Conservation (phyloP, 2,113 vertebrate species). For the Hemichromis elongatus region DNA sequence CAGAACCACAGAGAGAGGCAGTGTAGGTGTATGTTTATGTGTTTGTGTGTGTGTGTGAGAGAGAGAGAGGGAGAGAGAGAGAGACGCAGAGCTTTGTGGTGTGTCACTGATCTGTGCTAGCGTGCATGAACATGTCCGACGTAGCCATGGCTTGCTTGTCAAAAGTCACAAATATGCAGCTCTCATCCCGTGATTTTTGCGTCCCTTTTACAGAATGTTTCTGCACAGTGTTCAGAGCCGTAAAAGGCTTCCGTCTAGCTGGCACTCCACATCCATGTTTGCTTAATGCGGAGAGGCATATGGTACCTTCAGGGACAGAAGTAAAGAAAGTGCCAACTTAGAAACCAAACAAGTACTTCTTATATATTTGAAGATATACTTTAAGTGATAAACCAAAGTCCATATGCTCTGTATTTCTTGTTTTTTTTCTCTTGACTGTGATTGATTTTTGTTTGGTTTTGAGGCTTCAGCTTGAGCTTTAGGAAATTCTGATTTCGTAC, state of each 20-base stretch:
- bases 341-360: background rate
- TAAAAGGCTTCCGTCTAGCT: background rate
- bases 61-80: background rate
- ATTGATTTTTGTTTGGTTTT: background rate
- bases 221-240: background rate
- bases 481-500: background rate
- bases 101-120: slow-evolving; percentile 65
- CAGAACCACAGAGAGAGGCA: slow-evolving; percentile 3
- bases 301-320: background rate
- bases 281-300: background rate
- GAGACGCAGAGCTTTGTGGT: slow-evolving; percentile 53
- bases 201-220: slow-evolving; percentile 7
- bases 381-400: background rate
- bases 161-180: slow-evolving; percentile 68
- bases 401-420: background rate
- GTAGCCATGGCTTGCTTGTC: slow-evolving; percentile 62
- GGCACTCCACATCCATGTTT: background rate
- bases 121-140: slow-evolving; percentile 65
- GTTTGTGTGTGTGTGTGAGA: background rate
- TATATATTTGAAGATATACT: background rate
- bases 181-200: slow-evolving; percentile 34
- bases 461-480: background rate
- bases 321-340: background rate
- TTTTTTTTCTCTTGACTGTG: background rate
- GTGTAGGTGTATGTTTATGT: background rate